A percentile compares a stretch with the other conserved stretches of the same genome.
phyloP scores from a whole-genome alignment of 2,888 invertebrate species.

The Drosophila macrospina region DNA sequence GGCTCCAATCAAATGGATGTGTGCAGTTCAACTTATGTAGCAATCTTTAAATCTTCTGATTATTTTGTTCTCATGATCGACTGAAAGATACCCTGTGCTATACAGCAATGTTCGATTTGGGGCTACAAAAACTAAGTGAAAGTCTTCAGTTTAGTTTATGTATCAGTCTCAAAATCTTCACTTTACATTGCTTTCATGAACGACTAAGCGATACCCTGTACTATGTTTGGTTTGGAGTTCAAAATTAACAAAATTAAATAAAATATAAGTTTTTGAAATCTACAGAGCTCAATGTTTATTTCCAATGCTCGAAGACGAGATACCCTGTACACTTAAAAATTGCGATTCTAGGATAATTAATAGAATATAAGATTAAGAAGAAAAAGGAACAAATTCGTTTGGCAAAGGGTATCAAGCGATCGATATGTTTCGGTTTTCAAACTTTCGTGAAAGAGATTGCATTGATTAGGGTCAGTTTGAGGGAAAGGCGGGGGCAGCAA shows the following conservation, averaged over 20 bases:
- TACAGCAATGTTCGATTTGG: too few relatives aligned
- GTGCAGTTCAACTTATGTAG: not conserved
- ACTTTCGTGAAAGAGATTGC: conserved; percentile 31
- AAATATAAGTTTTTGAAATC: too few relatives aligned
- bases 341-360: too few relatives aligned
- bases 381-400: not conserved
- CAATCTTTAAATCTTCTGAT: not conserved
- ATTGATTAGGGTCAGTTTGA: conserved; percentile 26
- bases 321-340: not conserved
- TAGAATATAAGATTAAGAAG: too few relatives aligned
- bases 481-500: not conserved
- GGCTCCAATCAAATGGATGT: too few relatives aligned
- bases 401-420: conserved; percentile 19
- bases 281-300: not conserved
- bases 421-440: not conserved
- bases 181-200: too few relatives aligned
- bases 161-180: too few relatives aligned
- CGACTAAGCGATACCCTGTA: too few relatives aligned
- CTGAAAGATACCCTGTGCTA: not conserved
- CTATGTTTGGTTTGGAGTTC: too few relatives aligned
- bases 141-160: too few relatives aligned
- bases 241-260: too few relatives aligned
- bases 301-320: not conserved
- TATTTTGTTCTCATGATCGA: not conserved
- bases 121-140: too few relatives aligned